Evolutionary conservation across 1,140 invertebrate genomes (phyloP), one percentile per base, ranked within the genome.

Genomic region (Drosophila neocordata): DNA sequence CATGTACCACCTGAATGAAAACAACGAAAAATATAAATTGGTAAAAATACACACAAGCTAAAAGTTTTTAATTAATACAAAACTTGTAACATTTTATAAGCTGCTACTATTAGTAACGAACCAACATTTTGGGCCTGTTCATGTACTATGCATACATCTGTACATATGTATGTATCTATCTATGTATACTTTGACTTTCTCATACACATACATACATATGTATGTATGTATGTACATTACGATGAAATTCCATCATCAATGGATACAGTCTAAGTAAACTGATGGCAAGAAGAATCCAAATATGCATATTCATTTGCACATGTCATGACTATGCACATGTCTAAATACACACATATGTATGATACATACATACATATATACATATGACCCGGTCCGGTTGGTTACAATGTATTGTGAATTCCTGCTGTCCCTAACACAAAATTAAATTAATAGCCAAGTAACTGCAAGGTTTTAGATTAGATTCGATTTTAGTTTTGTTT

Each of bases 1-100:
- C 15, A 11, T 56, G 20, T 38, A 53, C 35, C 61, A 62, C 59
- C 76, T 79, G 71, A 59, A 55, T 73, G 64, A 66, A 81, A 72
- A 65, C 44, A 56, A 75, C 58, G 63, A 65, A 73, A 56, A 67
- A 72, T 61, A 75, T 60, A 68, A 73, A 71, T 69, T 65, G 76
- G 76, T 58, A 74, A 63, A 78, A 79, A 70, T 78, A 69, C 60
- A 68, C 41, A 70, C 52, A 56, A 65, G 71, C 67, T 59, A 31
- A 89, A 89, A 90, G 82, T 90, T 90, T 89, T 90, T 90, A 90
- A 90, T 90, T 90, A 90, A 89, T 90, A 83, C 87, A 89, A 80
- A 90, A 90, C 81, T 87, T 90, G 87, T 83, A 73, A 90, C 88
- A 90, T 90, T 90, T 90, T 85, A 90, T 90, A 90, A 90, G 87